Base-by-base conservation (phyloP, 1,140 invertebrate species). In the Drosophila truncata region DNA sequence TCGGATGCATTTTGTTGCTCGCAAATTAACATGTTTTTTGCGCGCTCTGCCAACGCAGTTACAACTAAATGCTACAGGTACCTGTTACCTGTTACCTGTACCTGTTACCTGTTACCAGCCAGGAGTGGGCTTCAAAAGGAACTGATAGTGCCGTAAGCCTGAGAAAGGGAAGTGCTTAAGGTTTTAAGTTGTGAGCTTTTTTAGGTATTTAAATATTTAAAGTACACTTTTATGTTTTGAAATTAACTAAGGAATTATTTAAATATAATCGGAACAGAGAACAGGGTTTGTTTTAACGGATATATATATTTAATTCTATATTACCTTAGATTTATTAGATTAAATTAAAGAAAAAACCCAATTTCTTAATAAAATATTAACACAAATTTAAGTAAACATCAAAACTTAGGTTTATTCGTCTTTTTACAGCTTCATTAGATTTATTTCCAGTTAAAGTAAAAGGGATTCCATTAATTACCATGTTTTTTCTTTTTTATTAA, bases 21-120 rank as follows among this genome's bases (percentile, higher is more conserved):
- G 29, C 46, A 70, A 67, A 70, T 70, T 66, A 65, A 41, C 65
- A 66, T 50, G 61, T 65, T 70, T 65, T 70, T 54, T 13, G 31
- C 14, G 29, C 25, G 39, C 58, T 35, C 58, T 44, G 59, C 64
- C 64, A 66, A 66, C 64, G 64, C 64, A 63, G 23, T n/a, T 63
- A 35, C 64, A 63, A 25, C n/a, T 63, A 35, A 62, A 35, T 35
- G 39, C 7, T 44, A 41, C 33, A 29, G n/a, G 18, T 64, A n/a
- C 23, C 29, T 35, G 20, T 44, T 44, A 50, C 64, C 58, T 25
- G 64, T 41, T 39, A 20, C 41, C 18, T 42, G 41, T 39, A 20
- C 41, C 18, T 42, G 41, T 33, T 64, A 49, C 59, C 29, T 62
- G 60, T 29, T 62, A 31, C 52, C 31, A 16, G 13, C 20, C 33